Conservation (phyloP, 2,797 vertebrate species). For the Characodon lateralis region DNA sequence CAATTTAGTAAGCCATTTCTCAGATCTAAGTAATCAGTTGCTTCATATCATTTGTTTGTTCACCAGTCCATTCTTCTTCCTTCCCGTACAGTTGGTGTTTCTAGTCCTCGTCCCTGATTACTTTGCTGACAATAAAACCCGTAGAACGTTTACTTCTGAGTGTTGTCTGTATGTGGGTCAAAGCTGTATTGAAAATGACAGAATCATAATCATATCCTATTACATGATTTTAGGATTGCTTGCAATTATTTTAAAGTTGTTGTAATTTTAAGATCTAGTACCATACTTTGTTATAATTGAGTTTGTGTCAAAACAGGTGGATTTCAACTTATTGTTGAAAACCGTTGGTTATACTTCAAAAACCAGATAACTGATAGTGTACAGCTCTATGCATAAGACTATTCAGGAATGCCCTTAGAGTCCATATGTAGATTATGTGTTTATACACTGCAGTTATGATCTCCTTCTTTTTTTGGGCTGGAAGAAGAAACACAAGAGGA, state of each 20-base stretch:
- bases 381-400: neutral
- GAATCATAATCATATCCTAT: neutral
- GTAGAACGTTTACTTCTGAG: too few species aligned
- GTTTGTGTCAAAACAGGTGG: neutral
- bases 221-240: neutral
- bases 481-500: conserved; percentile 41
- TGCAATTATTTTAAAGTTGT: neutral
- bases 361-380: neutral
- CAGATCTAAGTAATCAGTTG: too few species aligned
- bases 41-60: too few species aligned
- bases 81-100: too few species aligned
- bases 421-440: neutral
- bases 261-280: neutral
- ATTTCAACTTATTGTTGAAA: too few species aligned
- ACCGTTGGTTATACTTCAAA: neutral
- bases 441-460: neutral
- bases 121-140: too few species aligned
- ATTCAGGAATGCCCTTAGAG: neutral
- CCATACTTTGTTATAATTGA: neutral
- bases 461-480: conserved; percentile 3
- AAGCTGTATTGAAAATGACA: too few species aligned
- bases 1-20: too few species aligned
- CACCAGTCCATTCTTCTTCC: too few species aligned
- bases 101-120: too few species aligned
- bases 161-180: too few species aligned